phyloP scores from a whole-genome alignment of 2,888 invertebrate genomes.

The Achlya flavicornis region DNA sequence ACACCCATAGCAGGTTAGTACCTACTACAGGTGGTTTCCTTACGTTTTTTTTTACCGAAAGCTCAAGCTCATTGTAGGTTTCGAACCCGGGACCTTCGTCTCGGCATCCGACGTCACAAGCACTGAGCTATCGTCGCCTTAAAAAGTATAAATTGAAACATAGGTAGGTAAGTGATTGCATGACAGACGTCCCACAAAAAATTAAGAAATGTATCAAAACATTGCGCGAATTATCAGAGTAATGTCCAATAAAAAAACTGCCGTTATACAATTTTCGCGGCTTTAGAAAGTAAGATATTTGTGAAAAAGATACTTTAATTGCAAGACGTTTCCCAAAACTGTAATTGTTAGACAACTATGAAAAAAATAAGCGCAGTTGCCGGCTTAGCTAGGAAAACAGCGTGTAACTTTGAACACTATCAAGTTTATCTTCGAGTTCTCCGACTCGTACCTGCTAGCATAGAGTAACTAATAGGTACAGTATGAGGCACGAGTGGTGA shows the following conservation, averaged over 20 bases:
- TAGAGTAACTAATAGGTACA: no score
- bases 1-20: no score
- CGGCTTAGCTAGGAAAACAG: conserved; percentile 27
- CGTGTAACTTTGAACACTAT: conserved; percentile 20
- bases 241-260: background rate
- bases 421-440: background rate
- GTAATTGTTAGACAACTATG: conserved; percentile 32
- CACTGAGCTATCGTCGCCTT: no score
- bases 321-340: conserved; percentile 22
- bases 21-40: no score
- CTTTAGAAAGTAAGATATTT: background rate
- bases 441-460: no score
- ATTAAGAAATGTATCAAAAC: background rate
- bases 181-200: background rate
- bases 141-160: no score
- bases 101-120: no score
- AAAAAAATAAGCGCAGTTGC: conserved; percentile 35
- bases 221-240: background rate
- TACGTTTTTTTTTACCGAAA: no score
- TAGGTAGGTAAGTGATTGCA: no score
- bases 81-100: no score
- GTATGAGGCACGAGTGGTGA: no score
- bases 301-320: background rate
- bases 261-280: conserved; percentile 9
- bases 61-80: no score